phyloP scores from a whole-genome alignment of 2,888 invertebrate genomes.

The Lasiommata megera region DNA sequence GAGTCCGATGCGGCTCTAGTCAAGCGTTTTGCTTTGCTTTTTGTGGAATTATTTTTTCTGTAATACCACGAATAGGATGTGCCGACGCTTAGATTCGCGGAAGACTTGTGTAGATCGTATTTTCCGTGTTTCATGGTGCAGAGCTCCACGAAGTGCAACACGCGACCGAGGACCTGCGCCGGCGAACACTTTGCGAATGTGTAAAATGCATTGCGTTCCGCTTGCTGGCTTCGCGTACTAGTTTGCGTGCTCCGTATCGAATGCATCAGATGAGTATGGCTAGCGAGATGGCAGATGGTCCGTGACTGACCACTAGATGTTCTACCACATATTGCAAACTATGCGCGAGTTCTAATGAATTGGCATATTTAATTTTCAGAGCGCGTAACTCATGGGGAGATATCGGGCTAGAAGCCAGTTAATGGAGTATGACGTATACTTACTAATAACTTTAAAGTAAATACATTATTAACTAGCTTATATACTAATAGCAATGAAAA shows the following conservation, averaged over 20 bases:
- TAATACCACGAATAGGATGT: slow-evolving; percentile 79
- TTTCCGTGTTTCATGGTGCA: slow-evolving; percentile 78
- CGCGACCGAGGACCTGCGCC: slow-evolving; percentile 58
- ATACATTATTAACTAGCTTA: not conserved
- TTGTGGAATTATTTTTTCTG: slow-evolving; percentile 61
- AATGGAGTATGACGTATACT: slow-evolving; percentile 42
- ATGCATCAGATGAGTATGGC: slow-evolving; percentile 51
- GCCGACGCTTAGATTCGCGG: slow-evolving; percentile 69
- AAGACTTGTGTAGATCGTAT: slow-evolving; percentile 75
- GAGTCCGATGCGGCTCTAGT: slow-evolving; percentile 71
- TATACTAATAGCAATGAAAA: not conserved
- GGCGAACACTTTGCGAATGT: slow-evolving; percentile 57
- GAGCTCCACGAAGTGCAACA: slow-evolving; percentile 50
- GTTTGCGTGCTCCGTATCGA: slow-evolving; percentile 50
- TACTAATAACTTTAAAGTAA: not conserved
- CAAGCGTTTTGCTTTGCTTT: slow-evolving; percentile 57
- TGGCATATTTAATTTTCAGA: slow-evolving; percentile 71
- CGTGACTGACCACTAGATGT: slow-evolving; percentile 49
- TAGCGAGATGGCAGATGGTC: slow-evolving; percentile 51
- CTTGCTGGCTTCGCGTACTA: slow-evolving; percentile 44
- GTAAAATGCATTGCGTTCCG: slow-evolving; percentile 64
- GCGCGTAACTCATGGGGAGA: slow-evolving; percentile 65
- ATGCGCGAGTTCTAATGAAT: slow-evolving; percentile 56
- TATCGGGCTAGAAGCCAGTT: slow-evolving; percentile 52
- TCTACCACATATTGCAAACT: slow-evolving; percentile 45